Percentiles rank a stretch among this genome's conserved stretches.
Conservation (phyloP, 2,113 vertebrate species). For the Onychostoma macrolepis region DNA sequence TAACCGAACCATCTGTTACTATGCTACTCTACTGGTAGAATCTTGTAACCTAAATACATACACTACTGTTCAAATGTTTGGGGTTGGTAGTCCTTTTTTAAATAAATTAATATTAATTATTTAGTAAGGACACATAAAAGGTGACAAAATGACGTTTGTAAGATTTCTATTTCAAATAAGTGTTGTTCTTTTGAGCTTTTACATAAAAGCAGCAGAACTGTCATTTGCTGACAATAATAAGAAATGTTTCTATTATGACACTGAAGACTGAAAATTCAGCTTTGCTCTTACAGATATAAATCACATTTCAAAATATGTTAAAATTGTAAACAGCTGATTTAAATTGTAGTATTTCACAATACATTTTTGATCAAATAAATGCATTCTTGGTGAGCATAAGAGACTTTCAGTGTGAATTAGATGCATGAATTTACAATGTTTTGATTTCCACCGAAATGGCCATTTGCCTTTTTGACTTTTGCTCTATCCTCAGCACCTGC, state of each 20-base stretch:
- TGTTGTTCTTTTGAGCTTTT: not conserved
- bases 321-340: not conserved
- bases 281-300: constrained; percentile 10
- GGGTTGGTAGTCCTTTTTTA: not conserved
- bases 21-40: not conserved
- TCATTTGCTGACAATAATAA: not conserved
- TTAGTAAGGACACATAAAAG: not conserved
- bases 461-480: constrained; percentile 12
- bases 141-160: not conserved
- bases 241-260: not conserved
- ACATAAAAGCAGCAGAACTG: not conserved
- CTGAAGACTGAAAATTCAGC: not conserved
- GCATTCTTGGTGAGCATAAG: not conserved
- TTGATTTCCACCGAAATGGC: not conserved
- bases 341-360: not conserved
- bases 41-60: not conserved
- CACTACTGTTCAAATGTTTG: not conserved
- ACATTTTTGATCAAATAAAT: not conserved
- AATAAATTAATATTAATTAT: not conserved
- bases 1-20: constrained; percentile 21
- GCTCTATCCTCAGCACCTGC: constrained; percentile 41
- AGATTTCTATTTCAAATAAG: not conserved
- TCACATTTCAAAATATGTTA: not conserved
- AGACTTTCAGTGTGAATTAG: not conserved
- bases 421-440: not conserved